Evolutionary conservation across 2,797 vertebrate genomes (phyloP), one percentile per base, ranked within the genome.

Genomic region (Otolemur crassicaudatus): DNA sequence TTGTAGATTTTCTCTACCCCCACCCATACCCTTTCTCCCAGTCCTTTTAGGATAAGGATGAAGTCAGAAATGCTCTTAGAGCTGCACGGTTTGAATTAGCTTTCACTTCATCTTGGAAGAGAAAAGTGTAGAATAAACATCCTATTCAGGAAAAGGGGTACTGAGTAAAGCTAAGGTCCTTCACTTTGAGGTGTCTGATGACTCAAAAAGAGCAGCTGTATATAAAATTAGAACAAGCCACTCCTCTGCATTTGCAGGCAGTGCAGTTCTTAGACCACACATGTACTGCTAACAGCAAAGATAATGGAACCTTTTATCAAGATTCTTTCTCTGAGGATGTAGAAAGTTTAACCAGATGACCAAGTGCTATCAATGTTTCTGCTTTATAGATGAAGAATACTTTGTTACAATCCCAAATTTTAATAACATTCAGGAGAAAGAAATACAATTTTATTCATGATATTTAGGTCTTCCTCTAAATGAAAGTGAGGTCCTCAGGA

Each of bases 281-380:
- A 98, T 98, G 97, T 92, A 81, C 46, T 93, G 93, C 83, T 96
- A 95, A 92, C 65, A 63, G 88, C 92, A 94, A 94, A 95, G 80
- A 94, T 12, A 86, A 46, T 60, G 4, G 27, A 90, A 34, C 49
- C 73, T 97, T 93, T 93, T 93, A 93, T 85, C 90, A 91, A n/a
- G 43, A 25, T 34, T 96, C 60, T 96, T 92, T 84, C 83, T 86
- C 60, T 87, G 87, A 92, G 79, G 49, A 89, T 95, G 93, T 69
- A 90, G 19, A 79, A 96, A 95, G 37, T 97, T 97, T 93, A 93
- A 86, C 76, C 88, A 92, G 67, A 76, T 89, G 58, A 95, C 53
- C 69, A 96, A 94, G 46, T 96, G 80, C 69, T 96, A 58, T 87
- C 40, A 92, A 13, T 23, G 17, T 23, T 91, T 97, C 56, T 93